Conservation (phyloP, 2,113 vertebrate species). For the Rynchops niger region DNA sequence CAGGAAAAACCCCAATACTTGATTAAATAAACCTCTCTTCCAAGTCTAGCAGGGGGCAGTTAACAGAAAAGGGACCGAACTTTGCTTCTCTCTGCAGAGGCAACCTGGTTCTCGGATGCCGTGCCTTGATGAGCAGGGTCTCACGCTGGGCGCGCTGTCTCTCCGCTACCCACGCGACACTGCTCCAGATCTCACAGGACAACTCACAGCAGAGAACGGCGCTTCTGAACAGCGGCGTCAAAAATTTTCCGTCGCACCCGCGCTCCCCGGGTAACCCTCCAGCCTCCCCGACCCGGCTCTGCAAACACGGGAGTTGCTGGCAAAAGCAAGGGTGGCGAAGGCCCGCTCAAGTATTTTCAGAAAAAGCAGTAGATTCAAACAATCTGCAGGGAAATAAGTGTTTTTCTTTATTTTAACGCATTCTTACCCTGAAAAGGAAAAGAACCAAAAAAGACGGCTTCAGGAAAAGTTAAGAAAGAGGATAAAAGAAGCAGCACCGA, state of each 20-base stretch:
- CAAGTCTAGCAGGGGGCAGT: neutral
- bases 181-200: neutral
- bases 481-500: neutral
- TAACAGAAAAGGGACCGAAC: neutral
- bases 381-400: neutral
- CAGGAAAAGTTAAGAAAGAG: neutral
- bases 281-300: neutral
- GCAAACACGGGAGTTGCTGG: neutral
- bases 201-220: neutral
- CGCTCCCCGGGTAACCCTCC: fast-evolving
- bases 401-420: neutral
- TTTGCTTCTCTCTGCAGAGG: neutral
- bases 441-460: neutral
- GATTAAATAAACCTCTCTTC: neutral
- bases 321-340: neutral
- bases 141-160: fast-evolving
- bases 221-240: neutral
- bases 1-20: neutral
- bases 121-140: fast-evolving
- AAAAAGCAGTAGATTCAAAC: neutral
- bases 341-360: neutral
- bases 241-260: fast-evolving
- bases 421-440: neutral
- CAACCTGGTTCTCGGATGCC: fast-evolving
- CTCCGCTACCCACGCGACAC: neutral